These are phyloP conservation scores for Alosa sapidissima DNA, from an alignment of 2,797 vertebrate genomes.

Conservation along the genomic window DNA sequence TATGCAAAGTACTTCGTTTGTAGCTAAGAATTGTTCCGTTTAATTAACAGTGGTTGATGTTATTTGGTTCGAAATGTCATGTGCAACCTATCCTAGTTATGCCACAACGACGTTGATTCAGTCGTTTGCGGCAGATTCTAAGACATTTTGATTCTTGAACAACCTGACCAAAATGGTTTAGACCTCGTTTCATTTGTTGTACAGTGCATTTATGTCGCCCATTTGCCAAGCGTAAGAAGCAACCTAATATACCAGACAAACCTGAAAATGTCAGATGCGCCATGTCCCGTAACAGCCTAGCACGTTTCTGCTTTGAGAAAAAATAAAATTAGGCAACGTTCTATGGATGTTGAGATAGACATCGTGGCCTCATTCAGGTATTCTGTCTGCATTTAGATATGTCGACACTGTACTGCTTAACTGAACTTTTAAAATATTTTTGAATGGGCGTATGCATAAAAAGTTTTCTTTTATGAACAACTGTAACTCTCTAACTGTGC, in stretches of 20 bases:
- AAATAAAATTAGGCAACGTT: background rate
- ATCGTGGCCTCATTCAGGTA: background rate
- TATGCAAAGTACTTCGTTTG: constrained; percentile 39
- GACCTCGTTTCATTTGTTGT: background rate
- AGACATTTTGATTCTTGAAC: background rate
- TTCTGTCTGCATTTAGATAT: background rate
- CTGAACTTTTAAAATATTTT: background rate
- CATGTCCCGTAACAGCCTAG: background rate
- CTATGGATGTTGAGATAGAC: background rate
- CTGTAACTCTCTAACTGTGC: background rate
- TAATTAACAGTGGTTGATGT: background rate
- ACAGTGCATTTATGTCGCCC: background rate
- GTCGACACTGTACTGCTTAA: background rate
- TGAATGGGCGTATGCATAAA: background rate
- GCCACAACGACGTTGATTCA: background rate
- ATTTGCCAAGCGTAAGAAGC: background rate
- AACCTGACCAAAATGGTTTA: background rate
- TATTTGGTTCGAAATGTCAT: background rate
- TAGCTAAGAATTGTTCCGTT: background rate
- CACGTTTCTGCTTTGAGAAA: background rate
- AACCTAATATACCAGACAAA: background rate
- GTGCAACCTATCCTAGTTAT: background rate
- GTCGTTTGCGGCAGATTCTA: background rate
- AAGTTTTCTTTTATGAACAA: background rate
- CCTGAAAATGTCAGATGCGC: background rate